Percentiles rank a stretch among this genome's conserved stretches.
phyloP scores from a whole-genome alignment of 2,888 invertebrate genomes.

The Parnassius mnemosyne region DNA sequence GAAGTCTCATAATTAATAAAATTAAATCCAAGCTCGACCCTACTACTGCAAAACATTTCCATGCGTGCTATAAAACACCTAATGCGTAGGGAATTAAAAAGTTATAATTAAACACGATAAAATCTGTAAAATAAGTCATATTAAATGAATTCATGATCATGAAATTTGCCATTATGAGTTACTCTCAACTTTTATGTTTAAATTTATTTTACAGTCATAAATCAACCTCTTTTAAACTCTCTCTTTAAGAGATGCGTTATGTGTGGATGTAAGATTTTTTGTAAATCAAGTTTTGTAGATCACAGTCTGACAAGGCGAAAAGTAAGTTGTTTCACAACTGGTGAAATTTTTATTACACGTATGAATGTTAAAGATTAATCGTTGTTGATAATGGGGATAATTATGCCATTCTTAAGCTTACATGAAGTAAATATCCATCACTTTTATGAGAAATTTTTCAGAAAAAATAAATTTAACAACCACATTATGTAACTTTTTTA shows the following conservation, averaged over 20 bases:
- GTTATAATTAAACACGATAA: too few relatives aligned
- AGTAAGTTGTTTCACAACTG: slow-evolving; percentile 12
- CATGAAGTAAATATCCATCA: neutral
- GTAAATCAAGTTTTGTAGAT: slow-evolving; percentile 36
- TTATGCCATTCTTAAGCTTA: slow-evolving; percentile 21
- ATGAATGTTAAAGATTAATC: slow-evolving; percentile 25
- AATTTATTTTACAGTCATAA: slow-evolving; percentile 19
- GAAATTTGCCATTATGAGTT: too few relatives aligned
- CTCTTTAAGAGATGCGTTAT: slow-evolving; percentile 16
- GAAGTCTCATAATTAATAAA: too few relatives aligned
- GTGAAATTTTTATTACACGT: slow-evolving; percentile 19
- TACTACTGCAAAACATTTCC: too few relatives aligned
- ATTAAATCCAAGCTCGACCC: too few relatives aligned
- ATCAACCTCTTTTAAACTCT: slow-evolving; percentile 24
- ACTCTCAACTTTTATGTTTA: neutral
- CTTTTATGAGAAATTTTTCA: too few relatives aligned
- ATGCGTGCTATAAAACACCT: too few relatives aligned
- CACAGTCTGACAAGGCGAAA: slow-evolving; percentile 17
- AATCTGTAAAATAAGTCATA: neutral
- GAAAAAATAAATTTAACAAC: too few relatives aligned
- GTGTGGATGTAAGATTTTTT: slow-evolving; percentile 31
- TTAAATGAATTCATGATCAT: too few relatives aligned
- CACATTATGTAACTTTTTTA: too few relatives aligned
- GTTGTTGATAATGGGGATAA: slow-evolving; percentile 24
- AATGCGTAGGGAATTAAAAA: too few relatives aligned